Conservation (phyloP, 2,888 invertebrate species). For the Pyrrhopygopsis socrates region DNA sequence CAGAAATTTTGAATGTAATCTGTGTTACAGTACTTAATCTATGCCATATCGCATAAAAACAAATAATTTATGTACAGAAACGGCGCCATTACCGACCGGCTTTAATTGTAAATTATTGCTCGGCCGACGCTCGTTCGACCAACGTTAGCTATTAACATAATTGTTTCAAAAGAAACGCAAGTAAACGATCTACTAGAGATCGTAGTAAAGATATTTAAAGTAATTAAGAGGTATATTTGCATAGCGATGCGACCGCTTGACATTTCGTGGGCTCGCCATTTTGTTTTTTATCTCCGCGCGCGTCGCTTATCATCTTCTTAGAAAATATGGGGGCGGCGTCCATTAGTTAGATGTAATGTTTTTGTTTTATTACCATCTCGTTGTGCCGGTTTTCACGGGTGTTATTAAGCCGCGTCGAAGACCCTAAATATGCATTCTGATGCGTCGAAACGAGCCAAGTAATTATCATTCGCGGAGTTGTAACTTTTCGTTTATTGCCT, state of each 20-base stretch:
- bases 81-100: conserved; percentile 89
- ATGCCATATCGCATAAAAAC: no score
- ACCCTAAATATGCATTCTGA: conserved; percentile 88
- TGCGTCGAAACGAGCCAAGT: conserved; percentile 89
- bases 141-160: conserved; percentile 92
- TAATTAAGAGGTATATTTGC: conserved; percentile 93
- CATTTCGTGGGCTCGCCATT: conserved; percentile 91
- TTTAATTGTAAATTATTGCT: conserved; percentile 93
- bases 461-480: conserved; percentile 90
- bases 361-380: conserved; percentile 89
- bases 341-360: conserved; percentile 90
- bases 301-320: conserved; percentile 90
- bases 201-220: conserved; percentile 92
- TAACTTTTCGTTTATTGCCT: conserved; percentile 92
- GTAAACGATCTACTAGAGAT: conserved; percentile 92
- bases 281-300: conserved; percentile 90
- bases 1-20: no score
- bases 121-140: conserved; percentile 86
- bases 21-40: no score
- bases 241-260: conserved; percentile 91
- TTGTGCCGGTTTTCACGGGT: conserved; percentile 88
- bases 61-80: no score
- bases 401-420: conserved; percentile 87
- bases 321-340: conserved; percentile 88
- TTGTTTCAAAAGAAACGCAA: conserved; percentile 93